Evolutionary conservation across 2,113 vertebrate species (phyloP).

Genomic region (Malaclemys terrapin): DNA sequence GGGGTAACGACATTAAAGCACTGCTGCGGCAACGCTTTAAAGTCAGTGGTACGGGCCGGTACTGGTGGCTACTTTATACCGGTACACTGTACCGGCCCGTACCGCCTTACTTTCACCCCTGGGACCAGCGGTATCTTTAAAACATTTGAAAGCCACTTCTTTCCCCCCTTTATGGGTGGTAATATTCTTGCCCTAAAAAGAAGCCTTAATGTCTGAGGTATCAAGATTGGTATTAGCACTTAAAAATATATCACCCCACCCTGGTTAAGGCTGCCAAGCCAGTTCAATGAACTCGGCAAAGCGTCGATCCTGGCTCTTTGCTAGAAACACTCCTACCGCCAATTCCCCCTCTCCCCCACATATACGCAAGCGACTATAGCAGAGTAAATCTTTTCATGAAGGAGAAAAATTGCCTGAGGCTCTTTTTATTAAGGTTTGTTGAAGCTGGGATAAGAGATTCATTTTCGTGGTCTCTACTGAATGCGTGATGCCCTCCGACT

Average conservation of each 20-base stretch:
- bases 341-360: background rate
- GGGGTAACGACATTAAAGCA: too few relatives aligned
- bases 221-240: background rate
- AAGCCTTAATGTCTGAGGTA: background rate
- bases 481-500: constrained; percentile 12
- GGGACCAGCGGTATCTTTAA: background rate
- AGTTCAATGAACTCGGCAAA: background rate
- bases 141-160: background rate
- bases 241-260: background rate
- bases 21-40: too few relatives aligned
- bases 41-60: too few relatives aligned
- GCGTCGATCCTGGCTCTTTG: fast-evolving
- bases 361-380: background rate
- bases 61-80: too few relatives aligned
- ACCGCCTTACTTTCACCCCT: too few relatives aligned
- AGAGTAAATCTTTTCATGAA: background rate
- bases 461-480: constrained; percentile 40
- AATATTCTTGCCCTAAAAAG: background rate
- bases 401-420: background rate
- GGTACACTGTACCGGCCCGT: too few relatives aligned
- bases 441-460: constrained; percentile 33
- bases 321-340: background rate
- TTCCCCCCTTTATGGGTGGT: background rate
- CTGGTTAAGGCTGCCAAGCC: background rate
- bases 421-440: background rate